These are phyloP conservation scores for Trichopria drosophilae DNA, from an alignment of 2,888 invertebrate species.

Conservation along the genomic window DNA sequence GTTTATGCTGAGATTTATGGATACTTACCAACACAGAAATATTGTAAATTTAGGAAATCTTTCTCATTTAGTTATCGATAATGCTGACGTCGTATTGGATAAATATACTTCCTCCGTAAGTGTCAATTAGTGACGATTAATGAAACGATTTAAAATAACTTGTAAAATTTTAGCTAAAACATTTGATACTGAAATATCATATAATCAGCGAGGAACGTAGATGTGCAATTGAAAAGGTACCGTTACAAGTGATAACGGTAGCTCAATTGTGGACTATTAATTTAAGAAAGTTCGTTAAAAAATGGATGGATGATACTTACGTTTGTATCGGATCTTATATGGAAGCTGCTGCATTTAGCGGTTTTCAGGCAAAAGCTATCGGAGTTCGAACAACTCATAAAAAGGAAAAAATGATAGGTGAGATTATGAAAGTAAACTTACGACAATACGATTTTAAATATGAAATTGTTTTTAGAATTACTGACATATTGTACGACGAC, in stretches of 20 bases:
- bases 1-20: conserved; percentile 61
- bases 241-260: conserved; percentile 64
- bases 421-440: conserved; percentile 6
- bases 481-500: conserved; percentile 54
- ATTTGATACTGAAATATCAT: conserved; percentile 38
- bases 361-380: conserved; percentile 58
- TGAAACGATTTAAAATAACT: conserved; percentile 6
- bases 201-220: conserved; percentile 34
- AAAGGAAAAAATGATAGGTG: no score
- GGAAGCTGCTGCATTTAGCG: conserved; percentile 76
- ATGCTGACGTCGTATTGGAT: conserved; percentile 67
- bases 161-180: conserved; percentile 30
- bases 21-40: conserved; percentile 50
- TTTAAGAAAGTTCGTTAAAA: conserved; percentile 63
- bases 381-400: no score
- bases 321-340: conserved; percentile 73
- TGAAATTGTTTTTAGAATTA: conserved; percentile 52
- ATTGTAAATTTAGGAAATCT: conserved; percentile 66
- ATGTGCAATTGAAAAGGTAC: conserved; percentile 27
- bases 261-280: conserved; percentile 68
- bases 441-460: conserved; percentile 1
- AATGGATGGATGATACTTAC: conserved; percentile 63
- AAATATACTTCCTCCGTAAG: conserved; percentile 59
- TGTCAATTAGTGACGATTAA: neutral
- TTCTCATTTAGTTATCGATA: conserved; percentile 71